Conservation (phyloP, 2,888 invertebrate species). For the Mactromeris polynyma region DNA sequence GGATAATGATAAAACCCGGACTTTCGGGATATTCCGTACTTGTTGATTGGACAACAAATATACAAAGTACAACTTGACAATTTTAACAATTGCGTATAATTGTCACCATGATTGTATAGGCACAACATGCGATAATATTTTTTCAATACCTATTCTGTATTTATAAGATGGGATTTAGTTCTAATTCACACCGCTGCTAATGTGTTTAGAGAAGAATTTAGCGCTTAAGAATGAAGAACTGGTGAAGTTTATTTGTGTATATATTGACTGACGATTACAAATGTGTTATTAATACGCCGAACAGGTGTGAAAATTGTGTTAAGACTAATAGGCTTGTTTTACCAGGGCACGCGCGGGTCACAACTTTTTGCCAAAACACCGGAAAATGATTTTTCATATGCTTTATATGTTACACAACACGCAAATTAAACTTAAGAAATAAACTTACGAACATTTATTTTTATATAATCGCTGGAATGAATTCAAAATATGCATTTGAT, state of each 20-base stretch:
- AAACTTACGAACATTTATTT: too few relatives aligned
- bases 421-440: too few relatives aligned
- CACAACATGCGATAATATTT: slow-evolving; percentile 52
- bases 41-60: slow-evolving; percentile 22
- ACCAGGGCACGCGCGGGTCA: slow-evolving; percentile 53
- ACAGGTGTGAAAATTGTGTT: slow-evolving; percentile 64
- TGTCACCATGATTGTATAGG: slow-evolving; percentile 38
- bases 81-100: slow-evolving; percentile 41
- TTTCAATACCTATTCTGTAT: slow-evolving; percentile 47
- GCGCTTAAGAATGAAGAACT: slow-evolving; percentile 40
- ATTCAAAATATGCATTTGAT: too few relatives aligned
- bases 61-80: slow-evolving; percentile 18
- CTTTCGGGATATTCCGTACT: slow-evolving; percentile 7
- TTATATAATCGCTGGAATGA: too few relatives aligned
- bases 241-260: slow-evolving; percentile 23
- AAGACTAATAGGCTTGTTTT: slow-evolving; percentile 59
- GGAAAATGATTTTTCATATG: background rate
- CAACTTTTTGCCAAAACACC: slow-evolving; percentile 6
- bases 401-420: too few relatives aligned
- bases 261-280: slow-evolving; percentile 41
- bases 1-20: slow-evolving; percentile 24
- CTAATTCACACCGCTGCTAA: slow-evolving; percentile 60
- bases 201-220: slow-evolving; percentile 64
- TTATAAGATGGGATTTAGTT: slow-evolving; percentile 45
- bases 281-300: slow-evolving; percentile 59